Percentiles rank a stretch among this genome's conserved stretches.
Evolutionary conservation across 2,113 vertebrate genomes (phyloP).

Genomic region (Xiphorhynchus elegans): DNA sequence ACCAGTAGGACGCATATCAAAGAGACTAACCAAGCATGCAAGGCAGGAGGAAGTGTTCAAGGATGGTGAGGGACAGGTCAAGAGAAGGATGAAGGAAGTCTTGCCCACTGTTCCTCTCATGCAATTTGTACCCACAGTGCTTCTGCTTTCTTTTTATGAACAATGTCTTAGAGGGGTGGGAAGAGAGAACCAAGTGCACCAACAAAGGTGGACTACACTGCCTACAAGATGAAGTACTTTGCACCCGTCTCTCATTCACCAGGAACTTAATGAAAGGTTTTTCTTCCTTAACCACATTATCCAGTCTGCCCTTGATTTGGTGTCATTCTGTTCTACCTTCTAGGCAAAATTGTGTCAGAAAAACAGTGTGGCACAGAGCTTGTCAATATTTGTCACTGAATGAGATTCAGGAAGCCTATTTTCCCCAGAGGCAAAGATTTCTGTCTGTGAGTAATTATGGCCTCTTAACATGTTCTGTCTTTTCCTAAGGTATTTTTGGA

Average conservation of each 20-base stretch:
- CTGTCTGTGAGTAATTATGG: conserved; percentile 57
- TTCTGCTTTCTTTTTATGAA: not conserved
- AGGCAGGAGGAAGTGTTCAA: not conserved
- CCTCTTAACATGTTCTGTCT: conserved; percentile 54
- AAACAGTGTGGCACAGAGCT: conserved; percentile 5
- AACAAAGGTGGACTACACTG: not conserved
- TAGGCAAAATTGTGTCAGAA: conserved; percentile 32
- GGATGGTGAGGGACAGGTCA: not conserved
- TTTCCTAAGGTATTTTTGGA: conserved; percentile 62
- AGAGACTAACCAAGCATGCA: not conserved
- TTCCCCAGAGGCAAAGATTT: conserved; percentile 49
- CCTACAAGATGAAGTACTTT: not conserved
- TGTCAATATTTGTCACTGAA: conserved; percentile 54
- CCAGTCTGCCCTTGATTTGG: not conserved
- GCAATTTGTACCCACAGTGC: not conserved
- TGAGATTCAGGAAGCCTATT: conserved; percentile 13
- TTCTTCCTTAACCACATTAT: not conserved
- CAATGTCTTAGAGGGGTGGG: not conserved
- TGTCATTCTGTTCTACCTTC: not conserved
- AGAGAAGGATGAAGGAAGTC: not conserved
- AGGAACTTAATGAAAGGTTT: not conserved
- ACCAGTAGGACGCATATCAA: not conserved
- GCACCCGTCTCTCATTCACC: not conserved
- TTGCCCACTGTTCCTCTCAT: accelerated
- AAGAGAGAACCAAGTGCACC: not conserved